Percentiles rank a stretch among this genome's conserved stretches.
phyloP scores from a whole-genome alignment of 1,140 invertebrate species.

The Pissodes strobi region DNA sequence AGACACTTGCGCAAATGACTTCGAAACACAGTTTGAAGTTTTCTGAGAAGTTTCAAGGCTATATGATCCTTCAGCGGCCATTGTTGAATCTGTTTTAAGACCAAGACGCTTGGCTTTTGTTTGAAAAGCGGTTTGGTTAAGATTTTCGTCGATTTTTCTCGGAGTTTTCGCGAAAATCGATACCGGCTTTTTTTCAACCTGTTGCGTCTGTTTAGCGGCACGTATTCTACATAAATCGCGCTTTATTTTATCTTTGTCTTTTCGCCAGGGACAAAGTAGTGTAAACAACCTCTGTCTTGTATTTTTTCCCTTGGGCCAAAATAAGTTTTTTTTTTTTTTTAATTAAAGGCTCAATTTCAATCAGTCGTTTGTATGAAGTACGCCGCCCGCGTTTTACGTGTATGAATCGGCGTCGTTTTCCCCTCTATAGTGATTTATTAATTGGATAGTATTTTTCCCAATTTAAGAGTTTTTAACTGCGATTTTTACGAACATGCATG shows the following conservation, averaged over 20 bases:
- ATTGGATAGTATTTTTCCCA: too few species aligned
- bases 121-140: conserved; percentile 24
- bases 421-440: too few species aligned
- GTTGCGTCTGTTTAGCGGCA: conserved; percentile 32
- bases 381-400: too few species aligned
- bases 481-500: conserved; percentile 11
- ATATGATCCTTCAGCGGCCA: conserved; percentile 53
- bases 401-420: too few species aligned
- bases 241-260: conserved; percentile 20
- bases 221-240: conserved; percentile 3
- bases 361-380: too few species aligned
- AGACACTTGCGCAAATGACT: conserved; percentile 47
- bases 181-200: conserved; percentile 41
- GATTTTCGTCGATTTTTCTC: conserved; percentile 12
- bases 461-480: too few species aligned
- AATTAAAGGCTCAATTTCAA: too few species aligned
- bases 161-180: conserved; percentile 24
- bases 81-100: conserved; percentile 51
- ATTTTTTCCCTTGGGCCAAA: too few species aligned
- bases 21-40: too few species aligned
- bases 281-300: conserved; percentile 43
- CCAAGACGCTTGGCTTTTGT: conserved; percentile 52
- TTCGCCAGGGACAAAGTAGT: conserved; percentile 31
- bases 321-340: too few species aligned
- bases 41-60: conserved; percentile 55